phyloP scores from a whole-genome alignment of 2,113 vertebrate genomes.

The Corythaeola cristata region DNA sequence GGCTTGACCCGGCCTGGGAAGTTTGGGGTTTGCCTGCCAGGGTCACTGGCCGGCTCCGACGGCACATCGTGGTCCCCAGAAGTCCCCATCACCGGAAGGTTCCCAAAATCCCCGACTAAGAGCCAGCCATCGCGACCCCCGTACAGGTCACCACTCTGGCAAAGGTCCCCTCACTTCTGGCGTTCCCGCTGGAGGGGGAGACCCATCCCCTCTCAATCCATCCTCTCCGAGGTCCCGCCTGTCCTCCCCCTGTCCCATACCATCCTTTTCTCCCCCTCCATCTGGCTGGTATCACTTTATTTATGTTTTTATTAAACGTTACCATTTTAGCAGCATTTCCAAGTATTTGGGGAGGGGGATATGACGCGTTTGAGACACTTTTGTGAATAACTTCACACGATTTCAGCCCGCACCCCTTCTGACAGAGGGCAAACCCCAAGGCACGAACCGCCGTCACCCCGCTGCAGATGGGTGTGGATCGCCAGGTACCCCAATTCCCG shows the following conservation, averaged over 20 bases:
- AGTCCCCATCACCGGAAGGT: not conserved
- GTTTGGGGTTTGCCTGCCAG: not conserved
- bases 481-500: accelerated
- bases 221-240: not conserved
- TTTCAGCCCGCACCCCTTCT: not conserved
- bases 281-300: not conserved
- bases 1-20: not conserved
- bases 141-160: not conserved
- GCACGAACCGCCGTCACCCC: accelerated
- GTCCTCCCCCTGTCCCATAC: not conserved
- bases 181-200: accelerated
- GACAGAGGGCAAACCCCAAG: not conserved
- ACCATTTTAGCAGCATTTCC: not conserved
- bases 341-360: not conserved
- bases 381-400: accelerated
- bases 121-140: accelerated
- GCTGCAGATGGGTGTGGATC: accelerated
- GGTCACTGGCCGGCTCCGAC: accelerated
- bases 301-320: not conserved
- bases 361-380: not conserved
- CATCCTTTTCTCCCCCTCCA: accelerated
- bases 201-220: not conserved
- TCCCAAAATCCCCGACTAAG: not conserved
- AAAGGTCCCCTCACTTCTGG: not conserved
- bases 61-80: not conserved